phyloP scores from a whole-genome alignment of 2,113 vertebrate genomes.

The Suricata suricatta region DNA sequence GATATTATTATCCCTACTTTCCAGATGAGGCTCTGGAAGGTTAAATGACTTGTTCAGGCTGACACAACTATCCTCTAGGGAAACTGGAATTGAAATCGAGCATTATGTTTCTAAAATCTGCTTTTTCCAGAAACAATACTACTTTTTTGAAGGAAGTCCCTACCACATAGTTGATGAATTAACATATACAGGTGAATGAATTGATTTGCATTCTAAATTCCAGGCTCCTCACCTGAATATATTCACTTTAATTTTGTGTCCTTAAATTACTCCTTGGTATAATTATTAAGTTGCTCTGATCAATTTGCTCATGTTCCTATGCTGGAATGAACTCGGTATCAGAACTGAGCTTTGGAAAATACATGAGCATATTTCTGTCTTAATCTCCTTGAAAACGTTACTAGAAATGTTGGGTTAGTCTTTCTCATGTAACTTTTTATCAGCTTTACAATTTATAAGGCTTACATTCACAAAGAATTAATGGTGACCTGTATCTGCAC shows the following conservation, averaged over 20 bases:
- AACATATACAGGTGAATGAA: constrained; percentile 34
- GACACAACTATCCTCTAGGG: background rate
- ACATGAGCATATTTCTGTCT: constrained; percentile 58
- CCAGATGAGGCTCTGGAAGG: background rate
- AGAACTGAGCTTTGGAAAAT: constrained; percentile 53
- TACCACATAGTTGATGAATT: background rate
- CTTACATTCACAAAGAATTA: constrained; percentile 68
- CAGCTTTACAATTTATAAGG: constrained; percentile 72
- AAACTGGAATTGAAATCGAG: background rate
- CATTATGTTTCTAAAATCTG: background rate
- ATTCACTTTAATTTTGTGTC: background rate
- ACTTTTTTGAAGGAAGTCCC: background rate
- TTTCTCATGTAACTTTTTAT: constrained; percentile 76
- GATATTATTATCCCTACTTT: background rate
- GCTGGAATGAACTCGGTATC: background rate
- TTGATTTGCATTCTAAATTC: constrained; percentile 60
- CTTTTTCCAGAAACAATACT: background rate
- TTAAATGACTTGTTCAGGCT: background rate
- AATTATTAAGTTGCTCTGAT: constrained; percentile 31
- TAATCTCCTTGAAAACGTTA: constrained; percentile 72
- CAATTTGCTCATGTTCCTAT: background rate
- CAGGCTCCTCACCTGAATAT: background rate
- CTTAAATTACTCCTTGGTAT: background rate
- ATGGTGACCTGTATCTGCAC: constrained; percentile 72
- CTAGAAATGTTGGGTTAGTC: constrained; percentile 76